These are phyloP conservation scores for Microcebus murinus DNA, from an alignment of 2,113 vertebrate species.

Conservation along the genomic window DNA sequence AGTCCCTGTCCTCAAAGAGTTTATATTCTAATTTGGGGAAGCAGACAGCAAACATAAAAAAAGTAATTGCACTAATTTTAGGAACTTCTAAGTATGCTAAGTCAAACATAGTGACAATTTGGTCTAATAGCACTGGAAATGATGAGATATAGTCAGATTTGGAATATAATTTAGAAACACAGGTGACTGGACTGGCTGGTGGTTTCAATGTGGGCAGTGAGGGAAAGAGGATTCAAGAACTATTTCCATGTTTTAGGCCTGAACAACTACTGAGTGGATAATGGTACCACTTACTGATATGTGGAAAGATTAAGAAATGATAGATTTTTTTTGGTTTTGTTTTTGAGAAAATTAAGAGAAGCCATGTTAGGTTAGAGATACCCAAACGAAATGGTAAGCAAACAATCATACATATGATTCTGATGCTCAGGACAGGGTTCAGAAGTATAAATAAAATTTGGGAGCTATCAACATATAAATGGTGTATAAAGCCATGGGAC, in stretches of 20 bases:
- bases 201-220: not conserved
- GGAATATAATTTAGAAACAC: not conserved
- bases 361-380: not conserved
- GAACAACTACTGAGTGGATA: not conserved
- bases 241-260: not conserved
- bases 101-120: not conserved
- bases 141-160: not conserved
- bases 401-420: not conserved
- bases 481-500: not conserved
- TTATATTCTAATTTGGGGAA: not conserved
- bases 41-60: not conserved
- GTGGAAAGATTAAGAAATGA: not conserved
- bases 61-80: not conserved
- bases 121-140: not conserved
- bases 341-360: not conserved
- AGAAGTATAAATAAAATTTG: not conserved
- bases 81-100: not conserved
- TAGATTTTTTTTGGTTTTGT: not conserved
- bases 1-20: not conserved
- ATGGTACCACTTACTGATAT: not conserved
- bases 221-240: not conserved
- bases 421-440: not conserved
- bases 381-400: not conserved
- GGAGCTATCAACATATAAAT: not conserved
- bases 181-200: not conserved